A percentile compares a stretch with the other conserved stretches of the same genome.
These are phyloP conservation scores for Parauchenoglanis ngamensis DNA, from an alignment of 2,797 vertebrate genomes.

Conservation along the genomic window DNA sequence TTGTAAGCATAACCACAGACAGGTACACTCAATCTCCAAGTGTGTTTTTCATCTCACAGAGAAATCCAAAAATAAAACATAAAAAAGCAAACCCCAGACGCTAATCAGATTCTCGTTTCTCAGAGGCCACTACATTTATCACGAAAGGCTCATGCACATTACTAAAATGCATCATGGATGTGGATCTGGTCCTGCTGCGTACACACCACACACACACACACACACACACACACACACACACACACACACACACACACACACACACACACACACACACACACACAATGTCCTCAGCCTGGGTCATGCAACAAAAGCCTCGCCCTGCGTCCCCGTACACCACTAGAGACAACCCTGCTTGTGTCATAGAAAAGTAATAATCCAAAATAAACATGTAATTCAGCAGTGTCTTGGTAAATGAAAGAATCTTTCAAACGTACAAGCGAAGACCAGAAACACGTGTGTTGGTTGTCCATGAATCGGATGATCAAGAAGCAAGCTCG, in stretches of 20 bases:
- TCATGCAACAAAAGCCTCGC: background rate
- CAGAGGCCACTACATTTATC: background rate
- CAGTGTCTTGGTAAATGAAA: background rate
- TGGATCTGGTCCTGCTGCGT: background rate
- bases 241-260: background rate
- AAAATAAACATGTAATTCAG: conserved; percentile 20
- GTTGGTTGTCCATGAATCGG: conserved; percentile 34
- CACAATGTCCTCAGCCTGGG: background rate
- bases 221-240: too few relatives aligned
- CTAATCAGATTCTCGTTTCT: conserved; percentile 5
- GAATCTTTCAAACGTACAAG: conserved; percentile 20
- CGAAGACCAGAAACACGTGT: conserved; percentile 16
- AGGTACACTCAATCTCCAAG: background rate
- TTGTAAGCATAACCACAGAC: background rate
- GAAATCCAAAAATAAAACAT: background rate
- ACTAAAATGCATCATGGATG: background rate
- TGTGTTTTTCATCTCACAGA: background rate
- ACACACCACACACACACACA: too few relatives aligned
- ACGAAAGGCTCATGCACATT: conserved; percentile 3
- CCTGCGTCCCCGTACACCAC: background rate
- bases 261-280: background rate
- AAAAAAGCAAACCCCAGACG: too few relatives aligned
- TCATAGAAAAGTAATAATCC: conserved; percentile 13
- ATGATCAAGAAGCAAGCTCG: conserved; percentile 43
- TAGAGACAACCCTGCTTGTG: background rate